Percentiles rank a stretch among this genome's conserved stretches.
Conservation (phyloP, 2,797 vertebrate genomes). For the Lepus townsendii region DNA sequence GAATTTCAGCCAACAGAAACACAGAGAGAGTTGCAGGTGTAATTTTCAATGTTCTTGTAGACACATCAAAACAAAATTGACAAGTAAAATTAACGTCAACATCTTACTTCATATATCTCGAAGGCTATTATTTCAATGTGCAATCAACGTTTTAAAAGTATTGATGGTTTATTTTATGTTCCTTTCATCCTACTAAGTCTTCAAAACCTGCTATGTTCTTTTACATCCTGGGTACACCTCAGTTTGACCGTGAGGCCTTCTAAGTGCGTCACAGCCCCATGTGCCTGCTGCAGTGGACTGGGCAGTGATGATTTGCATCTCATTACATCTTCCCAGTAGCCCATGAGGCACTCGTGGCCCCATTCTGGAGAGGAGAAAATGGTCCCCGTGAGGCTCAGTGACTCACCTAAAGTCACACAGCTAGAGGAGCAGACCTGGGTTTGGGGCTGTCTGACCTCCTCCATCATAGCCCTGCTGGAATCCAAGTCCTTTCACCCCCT, state of each 20-base stretch:
- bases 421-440: background rate
- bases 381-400: background rate
- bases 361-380: background rate
- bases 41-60: conserved; percentile 26
- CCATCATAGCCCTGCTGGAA: rapidly evolving
- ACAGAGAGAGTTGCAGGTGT: background rate
- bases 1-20: background rate
- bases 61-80: background rate
- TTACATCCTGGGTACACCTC: rapidly evolving
- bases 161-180: background rate
- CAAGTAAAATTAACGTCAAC: background rate
- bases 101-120: background rate
- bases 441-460: background rate
- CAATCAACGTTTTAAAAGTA: background rate
- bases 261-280: rapidly evolving
- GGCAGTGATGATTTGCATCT: background rate
- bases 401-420: background rate
- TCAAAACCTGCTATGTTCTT: background rate
- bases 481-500: background rate
- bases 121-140: background rate
- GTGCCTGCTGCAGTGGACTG: background rate
- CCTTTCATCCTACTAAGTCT: background rate
- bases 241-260: background rate
- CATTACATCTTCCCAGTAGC: background rate
- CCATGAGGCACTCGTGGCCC: background rate